Evolutionary conservation across 2,888 invertebrate genomes (phyloP), one percentile per base, ranked within the genome.

Genomic region (Drosophila anomelani): DNA sequence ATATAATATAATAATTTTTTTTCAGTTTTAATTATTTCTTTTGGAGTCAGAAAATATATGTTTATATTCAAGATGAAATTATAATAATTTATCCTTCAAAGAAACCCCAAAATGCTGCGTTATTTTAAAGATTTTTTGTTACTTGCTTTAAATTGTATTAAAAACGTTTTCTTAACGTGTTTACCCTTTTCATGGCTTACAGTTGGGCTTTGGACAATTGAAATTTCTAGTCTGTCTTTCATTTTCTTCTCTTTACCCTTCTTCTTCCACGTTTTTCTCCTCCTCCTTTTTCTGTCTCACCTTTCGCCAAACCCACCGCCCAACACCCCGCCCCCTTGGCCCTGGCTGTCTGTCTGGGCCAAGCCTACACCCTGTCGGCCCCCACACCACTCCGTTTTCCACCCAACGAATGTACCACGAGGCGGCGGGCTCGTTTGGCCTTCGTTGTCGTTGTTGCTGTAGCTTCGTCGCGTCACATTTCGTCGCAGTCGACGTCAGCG

Each of bases 391-490:
- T 5, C 2, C 13, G 13, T 36, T n/a, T 39, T n/a, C 9, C 39
- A 32, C 1, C 32, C 15, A 20, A 15, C 63, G 59, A 53, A 12
- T 58, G 53, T 38, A 56, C 58, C 59, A 74, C 61, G 47, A 41
- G 70, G 64, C 55, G 41, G 63, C 34, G 20, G 41, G 9, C 47
- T 75, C 64, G 74, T 58, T 66, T 73, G 75, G 79, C 81, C 79
- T 81, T 81, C 79, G 67, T 26, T 17, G 51, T 29, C 34, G 58
- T 41, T 39, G 34, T 34, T 59, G 59, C 13, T 49, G 13, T 39
- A 51, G 63, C 39, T 43, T 49, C 55, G 36, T 73, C 56, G 70
- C 64, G 36, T 69, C 69, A 69, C 47, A 56, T 51, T 69, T 47
- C 71, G 51, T 64, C 73, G 75, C 51, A 64, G 41, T 61, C 57